Base-by-base conservation (phyloP, 2,888 invertebrate species). In the Cantharis flavilabris region DNA sequence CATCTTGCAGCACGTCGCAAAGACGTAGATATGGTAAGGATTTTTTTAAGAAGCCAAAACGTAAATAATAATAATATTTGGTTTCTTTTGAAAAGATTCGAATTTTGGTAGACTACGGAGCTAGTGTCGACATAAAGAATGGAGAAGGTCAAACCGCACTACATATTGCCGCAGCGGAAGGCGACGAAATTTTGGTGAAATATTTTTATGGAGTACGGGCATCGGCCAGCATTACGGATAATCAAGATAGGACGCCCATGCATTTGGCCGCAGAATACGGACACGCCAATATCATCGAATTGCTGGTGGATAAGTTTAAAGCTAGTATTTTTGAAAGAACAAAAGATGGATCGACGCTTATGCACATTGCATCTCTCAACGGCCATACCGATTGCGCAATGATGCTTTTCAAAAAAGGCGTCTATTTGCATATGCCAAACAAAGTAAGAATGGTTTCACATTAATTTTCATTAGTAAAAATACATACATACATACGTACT, bases 391-490 rank as follows among this genome's bases (percentile, higher is more conserved):
- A 98, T 85, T 99, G 99, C 84, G 99, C 99, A 69, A 95, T 98
- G 91, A 98, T 98, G 93, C 94, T 99, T 79, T 96, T 99, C 89
- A 98, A 98, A 89, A 98, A 98, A 87, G 99, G 99, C 11, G 99
- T 99, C 62, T 99, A 99, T 82, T 92, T 99, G 20, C 98, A 98
- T 87, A 99, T 99, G 99, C 99, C 99, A 79, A 99, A 99, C 88
- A 99, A 99, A 92, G 94, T 92, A 81, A 75, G 76, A 9, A 73
- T 16, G 1, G 11, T 20, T 65, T 33, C 3, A 67, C 65, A 65
- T 9, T 64, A 14, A 64, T 20, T n/a, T 64, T 16, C n/a, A 14
- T 16, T 63, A 14, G 10, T 7, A 20, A 18, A 65, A 14, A 11
- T 65, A 10, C 23, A 23, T 23, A 23, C 5, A 20, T 4, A 20